Percentiles rank a stretch among this genome's conserved stretches.
These are phyloP conservation scores for Oscheius onirici DNA, from an alignment of 2,888 invertebrate species.

Conservation along the genomic window DNA sequence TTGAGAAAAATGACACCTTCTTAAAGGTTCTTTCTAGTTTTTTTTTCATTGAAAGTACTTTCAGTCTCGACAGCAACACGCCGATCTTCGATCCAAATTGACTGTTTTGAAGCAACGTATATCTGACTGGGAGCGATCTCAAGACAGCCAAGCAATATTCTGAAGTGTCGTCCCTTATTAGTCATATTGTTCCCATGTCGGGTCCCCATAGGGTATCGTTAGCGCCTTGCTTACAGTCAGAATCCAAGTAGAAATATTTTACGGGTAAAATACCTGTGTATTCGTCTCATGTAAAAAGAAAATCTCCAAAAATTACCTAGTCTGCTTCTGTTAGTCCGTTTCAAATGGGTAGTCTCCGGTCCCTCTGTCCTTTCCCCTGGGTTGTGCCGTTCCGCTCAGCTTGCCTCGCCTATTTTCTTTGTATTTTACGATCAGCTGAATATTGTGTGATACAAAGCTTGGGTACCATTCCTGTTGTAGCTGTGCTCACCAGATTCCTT, in stretches of 20 bases:
- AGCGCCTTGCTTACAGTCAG: slow-evolving; percentile 16
- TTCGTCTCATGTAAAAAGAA: slow-evolving; percentile 8
- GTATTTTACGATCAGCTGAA: slow-evolving; percentile 16
- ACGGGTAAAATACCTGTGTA: slow-evolving; percentile 25
- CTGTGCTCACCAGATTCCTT: not conserved
- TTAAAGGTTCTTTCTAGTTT: slow-evolving; percentile 36
- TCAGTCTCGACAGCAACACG: slow-evolving; percentile 55
- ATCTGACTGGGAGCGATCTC: slow-evolving; percentile 48
- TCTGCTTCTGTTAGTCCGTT: slow-evolving; percentile 7
- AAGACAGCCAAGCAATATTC: slow-evolving; percentile 12
- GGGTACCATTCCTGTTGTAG: slow-evolving; percentile 11
- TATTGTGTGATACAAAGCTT: slow-evolving; percentile 19
- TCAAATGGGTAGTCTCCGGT: slow-evolving; percentile 26
- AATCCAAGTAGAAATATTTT: slow-evolving; percentile 17
- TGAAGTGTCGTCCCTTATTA: not conserved
- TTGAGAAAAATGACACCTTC: slow-evolving; percentile 50
- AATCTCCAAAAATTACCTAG: slow-evolving; percentile 7
- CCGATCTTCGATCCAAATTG: slow-evolving; percentile 59
- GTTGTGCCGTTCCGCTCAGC: slow-evolving; percentile 20
- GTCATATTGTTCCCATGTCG: not conserved
- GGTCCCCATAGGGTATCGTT: slow-evolving; percentile 17
- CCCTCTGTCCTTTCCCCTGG: not conserved
- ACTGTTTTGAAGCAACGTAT: slow-evolving; percentile 57
- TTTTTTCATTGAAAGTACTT: slow-evolving; percentile 2
- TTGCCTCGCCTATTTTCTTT: slow-evolving; percentile 22